phyloP scores from a whole-genome alignment of 2,113 vertebrate genomes.

The Paedocypris sp. region DNA sequence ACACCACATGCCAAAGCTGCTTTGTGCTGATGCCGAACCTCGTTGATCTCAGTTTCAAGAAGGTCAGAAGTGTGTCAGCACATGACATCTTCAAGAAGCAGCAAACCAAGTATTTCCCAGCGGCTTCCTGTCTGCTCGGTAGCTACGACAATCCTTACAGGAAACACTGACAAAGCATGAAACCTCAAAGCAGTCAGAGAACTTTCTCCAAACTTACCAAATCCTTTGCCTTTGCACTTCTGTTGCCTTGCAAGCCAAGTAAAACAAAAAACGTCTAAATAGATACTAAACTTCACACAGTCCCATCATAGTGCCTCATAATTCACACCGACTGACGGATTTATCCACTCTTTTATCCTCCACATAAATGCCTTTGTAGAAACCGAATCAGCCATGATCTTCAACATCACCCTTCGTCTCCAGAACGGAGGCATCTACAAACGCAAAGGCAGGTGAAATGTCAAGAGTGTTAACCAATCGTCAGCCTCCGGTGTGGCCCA shows the following conservation, averaged over 20 bases:
- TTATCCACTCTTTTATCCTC: too few species aligned
- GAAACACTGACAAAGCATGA: conserved; percentile 56
- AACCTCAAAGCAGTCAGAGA: conserved; percentile 13
- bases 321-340: too few species aligned
- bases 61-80: conserved; percentile 34
- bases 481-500: too few species aligned
- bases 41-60: neutral
- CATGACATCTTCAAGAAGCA: conserved; percentile 25
- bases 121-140: conserved; percentile 58
- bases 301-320: too few species aligned
- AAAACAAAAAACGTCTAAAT: neutral
- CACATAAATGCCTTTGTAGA: too few species aligned
- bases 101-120: conserved; percentile 45
- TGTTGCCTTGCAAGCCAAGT: neutral
- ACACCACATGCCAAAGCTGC: neutral
- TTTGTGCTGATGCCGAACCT: neutral
- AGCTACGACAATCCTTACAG: conserved; percentile 44
- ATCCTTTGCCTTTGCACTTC: neutral
- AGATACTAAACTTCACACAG: neutral
- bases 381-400: too few species aligned
- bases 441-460: too few species aligned
- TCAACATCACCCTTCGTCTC: too few species aligned
- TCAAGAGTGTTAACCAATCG: too few species aligned
- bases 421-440: too few species aligned
- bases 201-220: conserved; percentile 36